phyloP scores from a whole-genome alignment of 2,113 vertebrate genomes.

The Cyprinodon tularosa region DNA sequence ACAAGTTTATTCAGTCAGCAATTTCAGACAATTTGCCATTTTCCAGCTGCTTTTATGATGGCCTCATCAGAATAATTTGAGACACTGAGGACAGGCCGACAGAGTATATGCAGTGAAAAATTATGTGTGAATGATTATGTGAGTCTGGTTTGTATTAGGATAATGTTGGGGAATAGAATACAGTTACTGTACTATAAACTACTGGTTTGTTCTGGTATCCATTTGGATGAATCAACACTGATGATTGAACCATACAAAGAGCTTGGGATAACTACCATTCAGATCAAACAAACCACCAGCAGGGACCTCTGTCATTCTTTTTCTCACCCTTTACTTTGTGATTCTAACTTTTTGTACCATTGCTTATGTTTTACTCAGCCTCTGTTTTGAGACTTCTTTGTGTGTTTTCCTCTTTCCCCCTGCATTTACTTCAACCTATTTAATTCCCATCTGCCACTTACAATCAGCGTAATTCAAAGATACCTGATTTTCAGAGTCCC shows the following conservation, averaged over 20 bases:
- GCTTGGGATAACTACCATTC: constrained; percentile 62
- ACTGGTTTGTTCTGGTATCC: constrained; percentile 76
- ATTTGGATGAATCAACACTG: constrained; percentile 76
- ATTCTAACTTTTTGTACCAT: not conserved
- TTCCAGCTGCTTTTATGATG: constrained; percentile 68
- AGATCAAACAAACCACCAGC: constrained; percentile 78
- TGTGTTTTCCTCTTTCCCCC: constrained; percentile 4
- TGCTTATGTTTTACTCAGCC: constrained; percentile 7
- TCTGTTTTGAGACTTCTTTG: not conserved
- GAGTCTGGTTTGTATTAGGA: constrained; percentile 67
- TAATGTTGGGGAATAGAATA: constrained; percentile 59
- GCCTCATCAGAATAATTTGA: constrained; percentile 73
- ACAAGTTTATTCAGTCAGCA: constrained; percentile 39
- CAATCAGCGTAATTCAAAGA: constrained; percentile 64
- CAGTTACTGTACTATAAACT: constrained; percentile 61
- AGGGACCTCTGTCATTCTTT: constrained; percentile 50
- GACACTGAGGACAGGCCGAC: constrained; percentile 53
- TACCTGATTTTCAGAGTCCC: constrained; percentile 36
- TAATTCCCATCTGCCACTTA: constrained; percentile 63
- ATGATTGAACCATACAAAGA: constrained; percentile 62
- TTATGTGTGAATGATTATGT: constrained; percentile 68
- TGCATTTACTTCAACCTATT: constrained; percentile 39
- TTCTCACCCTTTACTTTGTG: constrained; percentile 36
- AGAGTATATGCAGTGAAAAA: constrained; percentile 63
- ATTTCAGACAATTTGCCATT: constrained; percentile 61